phyloP scores from a whole-genome alignment of 1,140 invertebrate species.

The Portunus trituberculatus region DNA sequence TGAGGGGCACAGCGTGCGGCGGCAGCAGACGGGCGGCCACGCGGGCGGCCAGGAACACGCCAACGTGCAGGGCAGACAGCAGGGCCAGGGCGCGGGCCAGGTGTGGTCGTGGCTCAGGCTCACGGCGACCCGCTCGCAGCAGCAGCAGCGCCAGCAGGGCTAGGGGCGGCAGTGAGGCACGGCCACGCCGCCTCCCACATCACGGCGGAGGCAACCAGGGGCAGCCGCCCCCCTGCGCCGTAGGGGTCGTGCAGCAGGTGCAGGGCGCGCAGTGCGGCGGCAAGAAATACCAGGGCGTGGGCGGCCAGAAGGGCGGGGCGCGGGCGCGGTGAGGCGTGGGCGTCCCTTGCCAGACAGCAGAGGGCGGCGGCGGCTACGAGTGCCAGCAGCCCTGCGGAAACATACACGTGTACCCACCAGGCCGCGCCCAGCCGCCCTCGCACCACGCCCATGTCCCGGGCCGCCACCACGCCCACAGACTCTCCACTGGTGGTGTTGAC shows the following conservation, averaged over 20 bases:
- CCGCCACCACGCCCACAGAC: background rate
- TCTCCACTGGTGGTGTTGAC: background rate
- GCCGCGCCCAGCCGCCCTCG: conserved; percentile 31
- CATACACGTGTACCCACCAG: conserved; percentile 61
- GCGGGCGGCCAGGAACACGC: conserved; percentile 26
- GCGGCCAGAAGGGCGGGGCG: conserved; percentile 23
- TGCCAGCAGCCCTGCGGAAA: background rate
- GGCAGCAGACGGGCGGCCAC: conserved; percentile 1
- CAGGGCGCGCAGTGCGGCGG: conserved; percentile 38
- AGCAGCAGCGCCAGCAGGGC: conserved; percentile 42
- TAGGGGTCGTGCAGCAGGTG: conserved; percentile 27
- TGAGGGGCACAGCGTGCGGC: conserved; percentile 16
- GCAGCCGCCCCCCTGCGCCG: background rate
- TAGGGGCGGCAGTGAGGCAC: conserved; percentile 40
- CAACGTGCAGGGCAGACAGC: conserved; percentile 37
- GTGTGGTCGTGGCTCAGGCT: background rate
- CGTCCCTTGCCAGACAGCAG: background rate
- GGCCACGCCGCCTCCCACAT: conserved; percentile 49
- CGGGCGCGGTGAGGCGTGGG: background rate
- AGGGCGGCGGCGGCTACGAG: conserved; percentile 38
- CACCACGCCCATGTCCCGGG: background rate
- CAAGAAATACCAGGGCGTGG: background rate
- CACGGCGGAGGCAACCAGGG: background rate
- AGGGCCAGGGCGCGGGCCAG: conserved; percentile 42
- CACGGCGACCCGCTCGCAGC: background rate